Conservation (phyloP, 2,113 vertebrate genomes). For the Halichoerus grypus region DNA sequence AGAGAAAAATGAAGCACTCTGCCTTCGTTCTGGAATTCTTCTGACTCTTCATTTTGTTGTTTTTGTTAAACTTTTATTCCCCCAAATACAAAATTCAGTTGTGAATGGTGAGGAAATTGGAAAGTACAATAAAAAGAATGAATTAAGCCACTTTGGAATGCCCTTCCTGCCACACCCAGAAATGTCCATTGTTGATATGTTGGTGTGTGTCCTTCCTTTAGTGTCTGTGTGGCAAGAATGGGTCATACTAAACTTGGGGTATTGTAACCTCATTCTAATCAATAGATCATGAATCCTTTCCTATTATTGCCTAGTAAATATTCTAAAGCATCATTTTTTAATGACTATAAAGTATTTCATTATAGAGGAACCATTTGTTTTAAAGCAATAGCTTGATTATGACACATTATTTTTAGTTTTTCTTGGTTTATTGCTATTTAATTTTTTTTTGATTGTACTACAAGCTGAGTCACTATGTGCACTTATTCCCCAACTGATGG, state of each 20-base stretch:
- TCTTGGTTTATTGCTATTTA: not conserved
- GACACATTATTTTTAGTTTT: not conserved
- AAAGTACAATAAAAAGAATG: not conserved
- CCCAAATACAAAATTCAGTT: not conserved
- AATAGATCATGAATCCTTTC: not conserved
- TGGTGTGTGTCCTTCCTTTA: not conserved
- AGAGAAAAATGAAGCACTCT: not conserved
- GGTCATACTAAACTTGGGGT: not conserved
- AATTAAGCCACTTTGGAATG: not conserved
- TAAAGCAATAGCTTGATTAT: not conserved
- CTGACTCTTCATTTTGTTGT: not conserved
- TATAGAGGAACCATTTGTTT: not conserved
- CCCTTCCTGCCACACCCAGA: not conserved
- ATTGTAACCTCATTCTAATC: not conserved
- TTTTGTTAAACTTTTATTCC: slow-evolving; percentile 1
- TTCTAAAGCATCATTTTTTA: slow-evolving; percentile 19
- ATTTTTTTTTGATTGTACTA: not conserved
- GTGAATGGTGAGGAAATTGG: not conserved
- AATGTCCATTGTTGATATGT: not conserved
- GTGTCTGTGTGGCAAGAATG: not conserved
- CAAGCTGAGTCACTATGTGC: not conserved
- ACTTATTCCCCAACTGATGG: not conserved
- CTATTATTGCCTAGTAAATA: not conserved
- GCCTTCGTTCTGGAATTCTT: not conserved
- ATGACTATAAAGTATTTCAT: not conserved